Conservation (phyloP, 2,797 vertebrate species). For the Cossypha niveicapilla region DNA sequence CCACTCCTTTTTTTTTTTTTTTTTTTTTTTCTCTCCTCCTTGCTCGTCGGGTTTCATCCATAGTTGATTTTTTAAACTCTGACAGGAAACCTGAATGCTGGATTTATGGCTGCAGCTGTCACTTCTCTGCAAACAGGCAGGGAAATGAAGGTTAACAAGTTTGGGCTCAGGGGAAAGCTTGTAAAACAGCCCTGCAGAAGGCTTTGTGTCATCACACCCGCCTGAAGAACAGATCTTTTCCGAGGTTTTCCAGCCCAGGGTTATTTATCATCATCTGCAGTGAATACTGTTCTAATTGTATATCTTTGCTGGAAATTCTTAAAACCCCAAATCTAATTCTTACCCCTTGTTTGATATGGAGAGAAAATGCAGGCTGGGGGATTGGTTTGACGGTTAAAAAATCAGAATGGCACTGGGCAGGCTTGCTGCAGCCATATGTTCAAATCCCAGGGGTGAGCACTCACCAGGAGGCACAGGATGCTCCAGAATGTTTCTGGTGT, state of each 20-base stretch:
- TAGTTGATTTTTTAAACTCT: not conserved
- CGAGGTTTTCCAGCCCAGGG: not conserved
- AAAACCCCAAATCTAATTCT: not conserved
- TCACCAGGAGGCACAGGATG: not conserved
- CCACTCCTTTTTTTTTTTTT: not conserved
- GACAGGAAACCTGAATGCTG: not conserved
- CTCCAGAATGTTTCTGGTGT: not conserved
- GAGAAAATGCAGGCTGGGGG: not conserved
- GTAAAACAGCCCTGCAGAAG: not conserved
- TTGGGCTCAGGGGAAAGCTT: not conserved
- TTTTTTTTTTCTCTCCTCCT: fast-evolving
- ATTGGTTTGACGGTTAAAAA: not conserved
- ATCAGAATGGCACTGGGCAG: not conserved
- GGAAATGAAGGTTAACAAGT: slow-evolving; percentile 37
- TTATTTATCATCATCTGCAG: slow-evolving; percentile 14
- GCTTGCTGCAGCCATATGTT: not conserved
- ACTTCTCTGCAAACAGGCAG: not conserved
- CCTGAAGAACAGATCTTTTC: not conserved
- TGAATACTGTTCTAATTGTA: not conserved
- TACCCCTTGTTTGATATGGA: not conserved
- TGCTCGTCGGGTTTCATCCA: not conserved
- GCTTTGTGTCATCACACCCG: not conserved
- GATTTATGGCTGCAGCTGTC: slow-evolving; percentile 46
- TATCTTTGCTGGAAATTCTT: not conserved
- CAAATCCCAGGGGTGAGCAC: not conserved